These are phyloP conservation scores for Chrysochloris asiatica DNA, from an alignment of 2,113 vertebrate genomes.

Conservation along the genomic window DNA sequence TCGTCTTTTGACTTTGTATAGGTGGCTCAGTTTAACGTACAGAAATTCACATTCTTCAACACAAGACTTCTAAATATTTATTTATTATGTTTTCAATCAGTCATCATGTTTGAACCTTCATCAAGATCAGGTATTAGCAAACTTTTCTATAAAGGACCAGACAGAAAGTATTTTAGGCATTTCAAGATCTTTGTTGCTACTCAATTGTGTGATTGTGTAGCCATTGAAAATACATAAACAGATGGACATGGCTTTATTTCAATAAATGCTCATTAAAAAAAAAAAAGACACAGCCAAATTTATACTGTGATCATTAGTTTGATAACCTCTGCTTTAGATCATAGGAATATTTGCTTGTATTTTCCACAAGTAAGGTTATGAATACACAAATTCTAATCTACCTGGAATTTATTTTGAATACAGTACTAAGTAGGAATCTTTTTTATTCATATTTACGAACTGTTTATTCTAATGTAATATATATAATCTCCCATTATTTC, in stretches of 20 bases:
- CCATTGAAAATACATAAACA: background rate
- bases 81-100: background rate
- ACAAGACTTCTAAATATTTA: background rate
- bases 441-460: background rate
- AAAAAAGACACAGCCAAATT: background rate
- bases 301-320: background rate
- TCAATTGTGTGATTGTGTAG: background rate
- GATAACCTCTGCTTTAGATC: background rate
- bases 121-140: background rate
- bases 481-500: background rate
- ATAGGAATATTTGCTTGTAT: background rate
- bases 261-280: background rate
- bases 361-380: background rate
- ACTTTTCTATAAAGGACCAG: background rate
- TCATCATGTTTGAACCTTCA: background rate
- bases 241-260: background rate
- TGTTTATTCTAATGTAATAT: background rate
- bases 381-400: background rate
- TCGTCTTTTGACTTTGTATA: background rate
- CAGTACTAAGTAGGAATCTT: background rate
- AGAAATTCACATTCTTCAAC: background rate
- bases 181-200: background rate
- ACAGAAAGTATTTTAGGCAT: background rate
- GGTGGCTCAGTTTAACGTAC: background rate
- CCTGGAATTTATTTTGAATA: constrained; percentile 7